These are phyloP conservation scores for Agrotis ipsilon DNA, from an alignment of 2,888 invertebrate species.

Conservation along the genomic window DNA sequence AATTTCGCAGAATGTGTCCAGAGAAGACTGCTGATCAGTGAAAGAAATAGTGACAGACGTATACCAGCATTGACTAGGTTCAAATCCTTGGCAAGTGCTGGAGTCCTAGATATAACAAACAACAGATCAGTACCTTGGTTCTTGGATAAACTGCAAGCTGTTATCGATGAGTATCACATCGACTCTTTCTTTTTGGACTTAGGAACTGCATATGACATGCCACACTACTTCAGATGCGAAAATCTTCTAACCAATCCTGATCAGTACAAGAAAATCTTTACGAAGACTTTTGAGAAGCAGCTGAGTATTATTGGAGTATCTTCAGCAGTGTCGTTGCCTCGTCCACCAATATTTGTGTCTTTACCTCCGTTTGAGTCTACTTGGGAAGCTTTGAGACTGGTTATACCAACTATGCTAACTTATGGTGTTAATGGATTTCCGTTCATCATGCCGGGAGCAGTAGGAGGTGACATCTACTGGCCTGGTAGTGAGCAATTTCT, in stretches of 20 bases:
- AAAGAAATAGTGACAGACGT: constrained; percentile 94
- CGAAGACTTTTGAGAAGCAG: constrained; percentile 92
- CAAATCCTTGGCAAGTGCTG: constrained; percentile 95
- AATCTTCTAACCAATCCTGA: constrained; percentile 95
- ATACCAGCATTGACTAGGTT: constrained; percentile 96
- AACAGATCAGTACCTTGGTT: constrained; percentile 96
- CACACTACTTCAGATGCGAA: constrained; percentile 96
- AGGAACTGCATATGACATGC: constrained; percentile 96
- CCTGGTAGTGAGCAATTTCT: constrained; percentile 91
- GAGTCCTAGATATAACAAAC: constrained; percentile 96
- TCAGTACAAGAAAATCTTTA: constrained; percentile 94
- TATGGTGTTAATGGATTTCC: constrained; percentile 98
- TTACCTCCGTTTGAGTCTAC: constrained; percentile 96
- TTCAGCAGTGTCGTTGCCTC: constrained; percentile 95
- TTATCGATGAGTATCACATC: constrained; percentile 94
- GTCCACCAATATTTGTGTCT: constrained; percentile 96
- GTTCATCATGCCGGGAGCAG: constrained; percentile 97
- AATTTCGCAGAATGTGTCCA: constrained; percentile 96
- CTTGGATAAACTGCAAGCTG: constrained; percentile 92
- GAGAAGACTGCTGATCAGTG: constrained; percentile 94
- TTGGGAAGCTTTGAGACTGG: constrained; percentile 96
- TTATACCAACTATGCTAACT: constrained; percentile 96
- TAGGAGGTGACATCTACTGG: constrained; percentile 96
- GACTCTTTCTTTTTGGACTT: constrained; percentile 96
- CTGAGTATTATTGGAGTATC: constrained; percentile 95